Evolutionary conservation across 2,113 vertebrate genomes (phyloP), one percentile per base, ranked within the genome.

Genomic region (Alethe diademata): DNA sequence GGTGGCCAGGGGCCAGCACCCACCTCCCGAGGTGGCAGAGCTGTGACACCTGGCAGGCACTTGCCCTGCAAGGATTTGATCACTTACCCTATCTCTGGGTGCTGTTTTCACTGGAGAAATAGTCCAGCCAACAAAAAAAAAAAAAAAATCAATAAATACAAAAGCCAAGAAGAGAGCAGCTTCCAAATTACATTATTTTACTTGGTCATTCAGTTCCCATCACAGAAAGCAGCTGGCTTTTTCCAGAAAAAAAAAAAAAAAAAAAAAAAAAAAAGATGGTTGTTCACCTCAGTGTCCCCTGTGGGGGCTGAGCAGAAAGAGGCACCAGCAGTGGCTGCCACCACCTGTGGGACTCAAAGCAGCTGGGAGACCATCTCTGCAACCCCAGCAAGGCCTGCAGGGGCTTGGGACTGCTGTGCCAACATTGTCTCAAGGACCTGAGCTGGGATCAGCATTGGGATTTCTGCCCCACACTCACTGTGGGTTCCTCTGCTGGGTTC

Each of bases 151-250:
- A 66, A 45, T 26, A 42, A 67, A 42, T 33, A 33, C 12, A 65
- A 94, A 92, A 92, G 22, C 57, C 60, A 73, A 93, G n/a, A 54
- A 83, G 50, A 81, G 26, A 71, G 14, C 26, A 78, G 47, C 69
- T 92, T 95, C 75, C 91, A 91, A 92, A 75, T 69, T 12, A 65
- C 12, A 53, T 56, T 92, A 28, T 88, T 96, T 94, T 28, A 69
- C 74, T 56, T 4, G 13, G 69, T 74, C 56, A 42, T 67, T 67
- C n/a, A 29, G 48, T 85, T 93, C 74, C 45, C 40, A 76, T 72
- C 73, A 69, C 28, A 79, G 66, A 87, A 67, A 25, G 28, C 20
- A 85, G 33, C 12, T 67, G 22, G 0, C 56, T 66, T 72, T 38
- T 60, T 45, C 12, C 25, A 7, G 3, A 7, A 36, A 54, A 40